Evolutionary conservation across 2,888 invertebrate species (phyloP).

Genomic region (Cheilosia urbana): DNA sequence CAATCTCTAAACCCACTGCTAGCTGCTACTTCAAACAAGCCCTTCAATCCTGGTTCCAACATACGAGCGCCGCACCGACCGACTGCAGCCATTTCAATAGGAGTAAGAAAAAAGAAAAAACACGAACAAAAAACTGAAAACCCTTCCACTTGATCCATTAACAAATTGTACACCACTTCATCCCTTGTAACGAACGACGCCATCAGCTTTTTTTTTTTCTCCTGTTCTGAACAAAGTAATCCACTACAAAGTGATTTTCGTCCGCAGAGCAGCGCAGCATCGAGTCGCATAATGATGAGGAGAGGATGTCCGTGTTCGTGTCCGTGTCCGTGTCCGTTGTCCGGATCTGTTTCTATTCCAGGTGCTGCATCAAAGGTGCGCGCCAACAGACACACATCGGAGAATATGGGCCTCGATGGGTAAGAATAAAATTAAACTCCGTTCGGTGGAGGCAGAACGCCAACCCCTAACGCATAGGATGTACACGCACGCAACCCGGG

Average conservation of each 20-base stretch:
- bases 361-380: conserved; percentile 30
- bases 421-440: conserved; percentile 67
- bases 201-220: conserved; percentile 14
- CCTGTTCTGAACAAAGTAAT: conserved; percentile 58
- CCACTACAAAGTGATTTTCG: conserved; percentile 74
- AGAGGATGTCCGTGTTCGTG: conserved; percentile 44
- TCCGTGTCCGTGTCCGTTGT: background rate
- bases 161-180: conserved; percentile 71
- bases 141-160: conserved; percentile 70
- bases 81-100: conserved; percentile 47
- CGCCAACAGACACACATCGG: conserved; percentile 6
- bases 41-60: conserved; percentile 30
- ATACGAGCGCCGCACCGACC: background rate
- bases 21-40: conserved; percentile 52
- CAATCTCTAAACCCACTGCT: conserved; percentile 31
- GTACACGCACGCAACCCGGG: conserved; percentile 51
- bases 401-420: conserved; percentile 64
- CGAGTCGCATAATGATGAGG: conserved; percentile 63
- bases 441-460: background rate
- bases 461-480: background rate
- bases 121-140: conserved; percentile 21
- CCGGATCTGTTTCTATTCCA: background rate
- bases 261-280: conserved; percentile 49
- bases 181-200: conserved; percentile 56
- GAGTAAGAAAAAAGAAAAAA: background rate